phyloP scores from a whole-genome alignment of 2,113 vertebrate genomes.

The Condylura cristata region DNA sequence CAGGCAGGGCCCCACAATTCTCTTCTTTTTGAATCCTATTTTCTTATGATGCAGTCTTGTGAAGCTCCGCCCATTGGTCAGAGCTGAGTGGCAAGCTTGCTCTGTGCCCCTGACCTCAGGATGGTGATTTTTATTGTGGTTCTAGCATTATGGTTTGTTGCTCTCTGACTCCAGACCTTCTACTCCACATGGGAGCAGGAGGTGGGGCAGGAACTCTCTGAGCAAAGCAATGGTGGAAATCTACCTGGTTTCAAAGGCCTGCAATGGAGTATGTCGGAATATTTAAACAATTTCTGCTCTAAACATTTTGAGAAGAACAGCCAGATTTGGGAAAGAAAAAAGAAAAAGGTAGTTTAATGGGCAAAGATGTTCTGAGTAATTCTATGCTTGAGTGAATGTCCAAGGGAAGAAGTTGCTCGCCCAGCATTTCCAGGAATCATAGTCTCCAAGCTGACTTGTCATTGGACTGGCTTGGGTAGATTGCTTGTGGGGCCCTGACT shows the following conservation, averaged over 20 bases:
- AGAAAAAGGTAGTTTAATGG: not conserved
- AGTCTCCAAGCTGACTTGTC: not conserved
- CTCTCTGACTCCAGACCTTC: not conserved
- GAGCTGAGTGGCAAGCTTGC: not conserved
- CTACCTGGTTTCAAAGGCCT: not conserved
- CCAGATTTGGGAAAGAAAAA: constrained; percentile 36
- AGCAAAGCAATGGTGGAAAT: too few relatives aligned
- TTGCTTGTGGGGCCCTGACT: not conserved
- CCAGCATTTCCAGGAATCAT: not conserved
- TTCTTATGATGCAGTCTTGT: not conserved
- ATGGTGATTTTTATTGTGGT: not conserved
- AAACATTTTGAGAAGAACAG: constrained; percentile 11
- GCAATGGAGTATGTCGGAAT: not conserved
- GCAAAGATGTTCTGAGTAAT: constrained; percentile 40
- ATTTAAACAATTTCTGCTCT: not conserved
- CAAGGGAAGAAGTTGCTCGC: not conserved
- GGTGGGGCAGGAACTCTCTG: not conserved
- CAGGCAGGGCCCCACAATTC: too few relatives aligned
- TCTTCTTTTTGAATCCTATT: not conserved
- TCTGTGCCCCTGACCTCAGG: not conserved
- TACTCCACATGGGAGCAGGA: rapidly evolving
- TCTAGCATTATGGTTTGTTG: not conserved
- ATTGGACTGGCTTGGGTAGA: rapidly evolving
- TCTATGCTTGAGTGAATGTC: not conserved
- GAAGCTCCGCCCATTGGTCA: not conserved